Conservation (phyloP, 2,888 invertebrate genomes). For the Caradrina kadenii region DNA sequence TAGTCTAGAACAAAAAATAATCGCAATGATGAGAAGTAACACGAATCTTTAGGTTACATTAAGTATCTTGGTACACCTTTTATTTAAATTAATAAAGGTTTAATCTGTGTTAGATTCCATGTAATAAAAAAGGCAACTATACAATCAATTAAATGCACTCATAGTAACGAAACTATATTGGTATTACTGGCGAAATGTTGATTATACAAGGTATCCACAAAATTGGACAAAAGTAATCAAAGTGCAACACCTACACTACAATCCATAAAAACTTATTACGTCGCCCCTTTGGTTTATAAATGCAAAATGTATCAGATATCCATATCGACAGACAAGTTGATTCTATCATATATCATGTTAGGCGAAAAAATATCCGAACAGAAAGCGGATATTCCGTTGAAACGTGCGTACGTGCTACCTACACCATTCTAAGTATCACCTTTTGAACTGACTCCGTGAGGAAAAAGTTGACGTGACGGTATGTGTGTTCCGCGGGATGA, state of each 20-base stretch:
- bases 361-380: conserved; percentile 27
- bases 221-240: conserved; percentile 22
- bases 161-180: background rate
- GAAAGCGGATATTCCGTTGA: conserved; percentile 32
- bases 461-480: conserved; percentile 74
- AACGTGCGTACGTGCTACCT: conserved; percentile 42
- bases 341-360: conserved; percentile 31
- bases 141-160: conserved; percentile 2
- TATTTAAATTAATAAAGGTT: background rate
- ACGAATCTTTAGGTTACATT: no score
- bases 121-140: background rate
- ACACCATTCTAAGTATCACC: conserved; percentile 49
- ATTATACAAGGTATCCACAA: background rate
- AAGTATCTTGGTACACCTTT: no score
- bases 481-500: conserved; percentile 70
- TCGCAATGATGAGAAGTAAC: no score
- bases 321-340: conserved; percentile 20
- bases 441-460: conserved; percentile 64
- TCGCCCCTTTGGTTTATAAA: conserved; percentile 8
- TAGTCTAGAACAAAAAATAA: no score
- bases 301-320: conserved; percentile 18
- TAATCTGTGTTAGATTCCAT: no score
- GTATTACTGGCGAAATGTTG: background rate
- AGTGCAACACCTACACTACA: background rate
- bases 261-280: background rate